Percentiles rank a stretch among this genome's conserved stretches.
These are phyloP conservation scores for Dryocosmus kuriphilus DNA, from an alignment of 2,888 invertebrate genomes.

Conservation along the genomic window DNA sequence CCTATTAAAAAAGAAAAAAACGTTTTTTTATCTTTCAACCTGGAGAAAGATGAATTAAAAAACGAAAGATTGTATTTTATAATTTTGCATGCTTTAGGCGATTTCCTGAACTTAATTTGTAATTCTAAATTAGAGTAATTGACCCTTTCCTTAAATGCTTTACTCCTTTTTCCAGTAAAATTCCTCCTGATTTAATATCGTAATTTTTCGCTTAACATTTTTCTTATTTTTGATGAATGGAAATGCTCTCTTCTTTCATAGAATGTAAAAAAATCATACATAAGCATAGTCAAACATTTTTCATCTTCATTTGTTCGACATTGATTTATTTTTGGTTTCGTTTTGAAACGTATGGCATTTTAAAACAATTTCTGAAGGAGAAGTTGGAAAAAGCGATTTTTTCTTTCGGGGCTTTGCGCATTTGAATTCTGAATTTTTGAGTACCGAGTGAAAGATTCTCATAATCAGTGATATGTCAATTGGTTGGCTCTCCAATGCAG, in stretches of 20 bases:
- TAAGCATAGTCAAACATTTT: neutral
- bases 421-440: neutral
- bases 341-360: neutral
- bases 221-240: neutral
- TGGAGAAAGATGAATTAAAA: neutral
- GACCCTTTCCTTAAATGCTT: neutral
- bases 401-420: constrained; percentile 8
- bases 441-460: constrained; percentile 30
- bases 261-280: neutral
- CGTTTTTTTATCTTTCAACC: neutral
- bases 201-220: neutral
- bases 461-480: constrained; percentile 3
- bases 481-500: constrained; percentile 28
- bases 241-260: neutral
- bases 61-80: neutral
- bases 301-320: neutral
- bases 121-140: neutral
- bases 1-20: neutral
- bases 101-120: neutral
- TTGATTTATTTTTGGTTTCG: neutral
- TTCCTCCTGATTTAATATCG: neutral
- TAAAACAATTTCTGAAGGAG: neutral
- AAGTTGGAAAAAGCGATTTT: constrained; percentile 23
- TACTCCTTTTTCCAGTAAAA: neutral
- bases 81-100: neutral